phyloP scores from a whole-genome alignment of 2,888 invertebrate species.

The Patella ulyssiponensis region DNA sequence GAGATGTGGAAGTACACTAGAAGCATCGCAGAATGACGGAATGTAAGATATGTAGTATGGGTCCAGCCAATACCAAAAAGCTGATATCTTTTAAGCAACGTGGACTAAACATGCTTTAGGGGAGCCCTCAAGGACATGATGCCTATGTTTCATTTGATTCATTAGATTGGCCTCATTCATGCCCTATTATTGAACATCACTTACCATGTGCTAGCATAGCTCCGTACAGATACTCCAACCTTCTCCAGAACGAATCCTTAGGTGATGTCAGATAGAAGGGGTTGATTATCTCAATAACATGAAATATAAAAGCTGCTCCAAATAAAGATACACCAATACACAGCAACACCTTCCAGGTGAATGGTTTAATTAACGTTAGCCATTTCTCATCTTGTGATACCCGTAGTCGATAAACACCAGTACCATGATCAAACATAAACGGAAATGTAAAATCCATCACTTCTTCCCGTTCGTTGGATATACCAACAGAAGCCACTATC shows the following conservation, averaged over 20 bases:
- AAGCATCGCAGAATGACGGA: too few species aligned
- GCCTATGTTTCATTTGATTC: too few species aligned
- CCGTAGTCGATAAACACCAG: conserved; percentile 49
- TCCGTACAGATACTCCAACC: conserved; percentile 82
- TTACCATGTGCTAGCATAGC: conserved; percentile 91
- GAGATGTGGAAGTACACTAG: too few species aligned
- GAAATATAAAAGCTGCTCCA: conserved; percentile 43
- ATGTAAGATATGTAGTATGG: too few species aligned
- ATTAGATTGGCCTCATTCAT: too few species aligned
- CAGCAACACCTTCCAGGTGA: conserved; percentile 38
- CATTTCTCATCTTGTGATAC: conserved; percentile 46
- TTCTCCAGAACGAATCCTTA: too few species aligned
- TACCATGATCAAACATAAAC: conserved; percentile 69
- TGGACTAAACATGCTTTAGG: too few species aligned
- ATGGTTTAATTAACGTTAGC: conserved; percentile 41
- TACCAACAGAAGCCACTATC: conserved; percentile 85
- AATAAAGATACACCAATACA: conserved; percentile 44
- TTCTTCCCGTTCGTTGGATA: conserved; percentile 91
- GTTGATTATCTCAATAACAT: conserved; percentile 48
- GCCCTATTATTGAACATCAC: too few species aligned
- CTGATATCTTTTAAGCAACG: too few species aligned
- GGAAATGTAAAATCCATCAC: conserved; percentile 92
- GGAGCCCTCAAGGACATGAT: too few species aligned
- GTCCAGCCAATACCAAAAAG: too few species aligned
- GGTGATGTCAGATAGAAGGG: conserved; percentile 38